Base-by-base conservation (phyloP, 2,888 invertebrate species). In the Caenorhabditis zanzibari region DNA sequence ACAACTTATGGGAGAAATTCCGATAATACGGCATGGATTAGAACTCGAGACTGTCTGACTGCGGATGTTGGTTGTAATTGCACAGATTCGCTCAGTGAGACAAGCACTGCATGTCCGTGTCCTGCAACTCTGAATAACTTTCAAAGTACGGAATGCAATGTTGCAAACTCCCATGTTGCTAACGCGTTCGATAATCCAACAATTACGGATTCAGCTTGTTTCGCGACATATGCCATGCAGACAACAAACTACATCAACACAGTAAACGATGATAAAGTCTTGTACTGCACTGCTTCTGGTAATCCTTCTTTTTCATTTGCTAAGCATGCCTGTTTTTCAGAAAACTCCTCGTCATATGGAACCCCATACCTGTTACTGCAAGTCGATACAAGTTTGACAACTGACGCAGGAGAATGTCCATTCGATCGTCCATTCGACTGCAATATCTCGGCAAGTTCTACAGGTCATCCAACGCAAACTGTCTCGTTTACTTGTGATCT, bases 381-480 rank as follows among this genome's bases (percentile, higher is more conserved):
- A 52, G 10, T 52, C 12, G 6, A 54, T 12, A 41, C 41, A 58
- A 71, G 26, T 14, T n/a, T 38, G n/a, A 38, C 38, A 10, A 61
- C 61, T 2, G 41, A 24, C 22, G 38, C 61, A 1, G 14, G 9
- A 16, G 49, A 49, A 0, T 73, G 72, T 24, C 19, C 10, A 5
- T 49, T 38, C 16, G 73, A 63, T 63, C 73, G 73, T 26, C 73
- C 73, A 41, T 74, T 74, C 26, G 54, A 74, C 26, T 74, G 73
- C 28, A 14, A 38, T 28, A 52, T 63, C n/a, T 14, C 38, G 0
- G 1, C 28, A 16, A 24, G 10, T 19, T 26, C 32, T 12, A 0
- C 24, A 7, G 10, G 10, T n/a, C 54, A 38, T 32, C 28, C 26
- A 28, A 41, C 52, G 1, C 7, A 63, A 24, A 38, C 63, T 1